Base-by-base conservation (phyloP, 2,797 vertebrate genomes). In the Tapirus indicus region DNA sequence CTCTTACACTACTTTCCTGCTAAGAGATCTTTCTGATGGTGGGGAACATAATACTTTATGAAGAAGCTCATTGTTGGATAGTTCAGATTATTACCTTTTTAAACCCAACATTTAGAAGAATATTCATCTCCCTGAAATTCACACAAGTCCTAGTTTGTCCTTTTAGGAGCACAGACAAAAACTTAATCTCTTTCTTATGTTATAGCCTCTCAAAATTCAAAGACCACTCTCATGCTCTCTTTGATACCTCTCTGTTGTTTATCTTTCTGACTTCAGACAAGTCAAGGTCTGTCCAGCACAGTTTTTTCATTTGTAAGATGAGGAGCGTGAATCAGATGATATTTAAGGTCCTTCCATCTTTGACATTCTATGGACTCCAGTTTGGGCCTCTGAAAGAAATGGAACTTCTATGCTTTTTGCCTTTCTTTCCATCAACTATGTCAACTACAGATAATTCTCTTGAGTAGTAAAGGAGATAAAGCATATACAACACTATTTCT, bases 311-410 rank as follows among this genome's bases (percentile, higher is more conserved):
- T 29, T 94, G 54, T 82, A 69, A 91, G 47, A 77, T 75, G 32
- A 91, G 12, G 29, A 62, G 4, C 16, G n/a, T 72, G 29, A 68
- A 38, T 75, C 32, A 79, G n/a, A 60, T 92, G 38, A 47, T 79
- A 54, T 84, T 93, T 83, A 87, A 90, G 79, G 21, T 68, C 66
- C 79, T 83, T 90, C 71, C 38, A 29, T 66, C 35, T 94, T 94
- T 97, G 96, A 89, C 41, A 38, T 71, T 89, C 56, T 97, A 35
- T 92, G 82, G 74, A 95, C 29, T 90, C 35, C 29, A 72, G 41
- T 58, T 35, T 94, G 93, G 68, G 68, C 23, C 27, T 62, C 49
- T 35, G 38, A 72, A 96, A 58, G 49, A 64, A 89, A 69, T 5
- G 7, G 35, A 62, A 58, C 41, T 41, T 80, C 75, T 86, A 35